phyloP scores from a whole-genome alignment of 2,888 invertebrate species.

The Cotesia congregata region DNA sequence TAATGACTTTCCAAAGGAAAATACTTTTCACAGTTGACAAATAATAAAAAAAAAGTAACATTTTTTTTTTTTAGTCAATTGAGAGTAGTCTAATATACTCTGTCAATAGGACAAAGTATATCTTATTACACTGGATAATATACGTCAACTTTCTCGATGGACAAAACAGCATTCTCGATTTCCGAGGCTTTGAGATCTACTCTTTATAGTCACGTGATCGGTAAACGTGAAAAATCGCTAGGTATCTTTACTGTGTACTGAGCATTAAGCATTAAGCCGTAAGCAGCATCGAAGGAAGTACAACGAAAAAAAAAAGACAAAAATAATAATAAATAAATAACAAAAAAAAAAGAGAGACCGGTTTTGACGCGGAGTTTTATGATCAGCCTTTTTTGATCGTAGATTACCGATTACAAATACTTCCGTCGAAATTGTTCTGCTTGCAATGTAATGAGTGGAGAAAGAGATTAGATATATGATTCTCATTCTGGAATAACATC shows the following conservation, averaged over 20 bases:
- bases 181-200: background rate
- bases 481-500: background rate
- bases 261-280: background rate
- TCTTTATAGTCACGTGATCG: background rate
- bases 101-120: background rate
- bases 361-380: constrained; percentile 20
- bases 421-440: background rate
- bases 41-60: background rate
- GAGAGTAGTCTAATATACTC: constrained; percentile 6
- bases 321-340: background rate
- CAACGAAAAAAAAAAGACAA: background rate
- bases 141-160: constrained; percentile 22
- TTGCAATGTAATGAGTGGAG: background rate
- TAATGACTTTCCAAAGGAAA: background rate
- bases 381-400: constrained; percentile 30
- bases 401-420: constrained; percentile 18
- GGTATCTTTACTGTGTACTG: constrained; percentile 10
- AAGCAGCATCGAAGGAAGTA: constrained; percentile 26
- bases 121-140: constrained; percentile 22
- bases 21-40: background rate
- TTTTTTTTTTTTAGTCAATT: background rate
- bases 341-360: constrained; percentile 23
- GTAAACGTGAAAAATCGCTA: constrained; percentile 25
- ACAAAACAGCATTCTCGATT: constrained; percentile 24
- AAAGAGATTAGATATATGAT: background rate